Evolutionary conservation across 2,113 vertebrate genomes (phyloP).

Genomic region (Rattus norvegicus): DNA sequence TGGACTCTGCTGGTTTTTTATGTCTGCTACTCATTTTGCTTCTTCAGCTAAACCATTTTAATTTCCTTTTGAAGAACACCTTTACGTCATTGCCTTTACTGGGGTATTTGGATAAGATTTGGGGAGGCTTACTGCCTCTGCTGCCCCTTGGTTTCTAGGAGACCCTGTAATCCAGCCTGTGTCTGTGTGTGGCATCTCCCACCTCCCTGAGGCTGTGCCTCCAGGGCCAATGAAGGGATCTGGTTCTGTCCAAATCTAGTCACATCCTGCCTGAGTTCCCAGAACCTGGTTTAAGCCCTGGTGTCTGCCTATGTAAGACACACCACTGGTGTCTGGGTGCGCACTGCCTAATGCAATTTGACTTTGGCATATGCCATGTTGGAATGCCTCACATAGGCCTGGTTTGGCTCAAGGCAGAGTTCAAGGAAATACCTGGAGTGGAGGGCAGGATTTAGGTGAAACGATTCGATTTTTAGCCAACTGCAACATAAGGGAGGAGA

Average conservation of each 20-base stretch:
- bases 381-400: neutral
- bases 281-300: neutral
- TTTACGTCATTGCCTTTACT: neutral
- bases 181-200: neutral
- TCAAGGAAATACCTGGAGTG: rapidly evolving
- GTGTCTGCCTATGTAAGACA: neutral
- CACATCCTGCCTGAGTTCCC: rapidly evolving
- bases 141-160: neutral
- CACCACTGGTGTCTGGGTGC: neutral
- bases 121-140: neutral
- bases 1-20: neutral
- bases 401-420: neutral
- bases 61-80: neutral
- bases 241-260: neutral
- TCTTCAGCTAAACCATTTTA: neutral
- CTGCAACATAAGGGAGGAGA: neutral
- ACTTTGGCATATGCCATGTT: neutral
- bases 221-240: neutral
- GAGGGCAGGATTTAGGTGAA: neutral
- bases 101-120: neutral
- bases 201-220: neutral
- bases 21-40: neutral
- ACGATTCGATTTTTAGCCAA: neutral
- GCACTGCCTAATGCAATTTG: neutral
- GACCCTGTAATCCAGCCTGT: neutral